phyloP scores from a whole-genome alignment of 2,113 vertebrate genomes.

The Sapajus apella region DNA sequence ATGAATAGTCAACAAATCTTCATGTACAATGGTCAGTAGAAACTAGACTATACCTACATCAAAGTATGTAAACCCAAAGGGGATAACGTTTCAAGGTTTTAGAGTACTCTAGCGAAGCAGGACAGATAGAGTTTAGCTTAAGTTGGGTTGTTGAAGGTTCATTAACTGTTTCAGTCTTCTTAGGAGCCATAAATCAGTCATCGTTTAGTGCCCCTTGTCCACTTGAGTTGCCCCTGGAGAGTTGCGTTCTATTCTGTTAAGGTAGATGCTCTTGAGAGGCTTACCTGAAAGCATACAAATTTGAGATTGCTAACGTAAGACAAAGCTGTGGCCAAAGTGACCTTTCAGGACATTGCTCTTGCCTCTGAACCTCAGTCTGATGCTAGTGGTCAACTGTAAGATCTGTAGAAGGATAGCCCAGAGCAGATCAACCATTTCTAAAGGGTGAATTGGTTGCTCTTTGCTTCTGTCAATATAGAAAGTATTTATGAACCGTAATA shows the following conservation, averaged over 20 bases:
- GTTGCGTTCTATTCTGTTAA: neutral
- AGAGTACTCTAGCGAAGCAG: neutral
- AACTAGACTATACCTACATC: neutral
- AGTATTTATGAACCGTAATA: neutral
- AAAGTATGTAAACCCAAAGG: neutral
- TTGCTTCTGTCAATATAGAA: neutral
- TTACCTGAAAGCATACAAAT: neutral
- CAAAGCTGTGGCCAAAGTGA: neutral
- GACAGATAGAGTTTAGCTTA: neutral
- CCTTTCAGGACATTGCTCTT: neutral
- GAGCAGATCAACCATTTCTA: neutral
- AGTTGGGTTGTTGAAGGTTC: neutral
- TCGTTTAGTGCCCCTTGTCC: neutral
- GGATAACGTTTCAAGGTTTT: neutral
- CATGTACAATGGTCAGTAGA: neutral
- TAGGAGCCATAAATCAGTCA: neutral
- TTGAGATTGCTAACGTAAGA: neutral
- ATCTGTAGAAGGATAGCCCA: neutral
- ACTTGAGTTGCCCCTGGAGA: neutral
- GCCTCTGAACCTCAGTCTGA: neutral
- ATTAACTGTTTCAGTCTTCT: neutral
- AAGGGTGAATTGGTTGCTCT: neutral
- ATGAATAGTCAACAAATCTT: neutral
- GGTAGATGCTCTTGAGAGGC: neutral
- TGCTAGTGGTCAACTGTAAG: neutral